A percentile compares a stretch with the other conserved stretches of the same genome.
These are phyloP conservation scores for Pterophyllum scalare DNA, from an alignment of 2,113 vertebrate genomes.

Conservation along the genomic window DNA sequence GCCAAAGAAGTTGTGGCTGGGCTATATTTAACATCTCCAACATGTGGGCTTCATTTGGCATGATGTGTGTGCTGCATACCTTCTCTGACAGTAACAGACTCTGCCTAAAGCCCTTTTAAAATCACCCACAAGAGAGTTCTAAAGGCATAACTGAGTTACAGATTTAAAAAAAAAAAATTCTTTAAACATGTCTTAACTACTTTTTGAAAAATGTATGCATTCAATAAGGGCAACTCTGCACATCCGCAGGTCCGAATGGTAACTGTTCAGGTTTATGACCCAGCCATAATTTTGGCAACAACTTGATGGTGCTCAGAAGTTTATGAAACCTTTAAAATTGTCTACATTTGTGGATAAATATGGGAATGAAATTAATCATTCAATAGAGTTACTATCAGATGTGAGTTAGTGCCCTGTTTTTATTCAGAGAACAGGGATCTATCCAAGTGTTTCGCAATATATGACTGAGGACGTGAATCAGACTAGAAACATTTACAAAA, in stretches of 20 bases:
- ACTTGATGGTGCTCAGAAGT: background rate
- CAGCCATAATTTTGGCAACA: background rate
- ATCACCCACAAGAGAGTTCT: background rate
- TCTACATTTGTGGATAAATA: background rate
- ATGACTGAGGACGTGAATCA: background rate
- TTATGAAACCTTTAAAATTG: background rate
- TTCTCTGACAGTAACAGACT: slow-evolving; percentile 50
- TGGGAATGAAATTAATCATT: background rate
- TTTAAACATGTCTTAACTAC: background rate
- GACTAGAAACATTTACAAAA: background rate
- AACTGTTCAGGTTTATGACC: background rate
- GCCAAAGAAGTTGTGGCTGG: slow-evolving; percentile 50
- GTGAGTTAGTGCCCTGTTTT: background rate
- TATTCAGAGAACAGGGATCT: no score
- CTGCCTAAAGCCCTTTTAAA: background rate
- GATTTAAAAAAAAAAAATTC: no score
- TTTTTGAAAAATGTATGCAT: background rate
- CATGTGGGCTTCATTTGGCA: slow-evolving; percentile 79
- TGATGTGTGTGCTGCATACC: slow-evolving; percentile 65
- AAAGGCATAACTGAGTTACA: background rate
- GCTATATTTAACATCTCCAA: slow-evolving; percentile 81
- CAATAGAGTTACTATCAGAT: background rate
- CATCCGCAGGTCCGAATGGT: slow-evolving; percentile 10
- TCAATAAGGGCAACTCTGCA: background rate
- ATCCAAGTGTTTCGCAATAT: background rate